Base-by-base conservation (phyloP, 2,113 vertebrate genomes). In the Datnioides undecimradiatus region DNA sequence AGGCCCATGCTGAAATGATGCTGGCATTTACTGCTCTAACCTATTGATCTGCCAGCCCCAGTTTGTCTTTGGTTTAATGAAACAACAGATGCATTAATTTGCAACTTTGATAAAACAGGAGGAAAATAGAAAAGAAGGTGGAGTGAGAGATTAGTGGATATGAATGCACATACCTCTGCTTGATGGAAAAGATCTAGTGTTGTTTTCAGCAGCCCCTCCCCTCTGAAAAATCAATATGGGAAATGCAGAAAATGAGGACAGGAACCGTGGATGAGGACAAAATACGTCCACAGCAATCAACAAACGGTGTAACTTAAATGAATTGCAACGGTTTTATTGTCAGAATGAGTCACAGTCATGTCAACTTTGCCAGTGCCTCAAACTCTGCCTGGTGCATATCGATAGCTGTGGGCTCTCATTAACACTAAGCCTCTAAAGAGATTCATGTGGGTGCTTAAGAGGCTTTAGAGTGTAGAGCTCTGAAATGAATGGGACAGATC, bases 131-230 rank as follows among this genome's bases (percentile, higher is more conserved):
- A 25, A 4, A 76, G 48, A 14, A 36, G 43, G 51, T 41, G 52
- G 43, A 21, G 36, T 60, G n/a, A 48, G 55, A 57, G 54, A 73
- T 69, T 14, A 49, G 84, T 1, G 3, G 62, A 79, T 62, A 62
- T 10, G 59, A 48, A 77, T 13, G 45, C 13, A 82, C 77, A 27
- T 96, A 99, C 98, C 96, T 98, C 97, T 54, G 97, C 95, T 86
- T 98, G 97, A 90, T 97, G 95, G 93, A 97, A 97, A 89, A 99
- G 95, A 92, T 99, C 97, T 79, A 97, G 95, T 10, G 96, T 98
- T 58, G 97, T 98, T 94, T 98, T 99, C 89, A 99, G 92, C 68
- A 98, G 95, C 46, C 98, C 98, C 89, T 99, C 98, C 83, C 97
- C 97, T 93, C 98, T 99, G 88, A 78, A 90, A 74, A 79, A 91